Conservation (phyloP, 1,140 invertebrate species). For the Drosophila sulfurigaster region DNA sequence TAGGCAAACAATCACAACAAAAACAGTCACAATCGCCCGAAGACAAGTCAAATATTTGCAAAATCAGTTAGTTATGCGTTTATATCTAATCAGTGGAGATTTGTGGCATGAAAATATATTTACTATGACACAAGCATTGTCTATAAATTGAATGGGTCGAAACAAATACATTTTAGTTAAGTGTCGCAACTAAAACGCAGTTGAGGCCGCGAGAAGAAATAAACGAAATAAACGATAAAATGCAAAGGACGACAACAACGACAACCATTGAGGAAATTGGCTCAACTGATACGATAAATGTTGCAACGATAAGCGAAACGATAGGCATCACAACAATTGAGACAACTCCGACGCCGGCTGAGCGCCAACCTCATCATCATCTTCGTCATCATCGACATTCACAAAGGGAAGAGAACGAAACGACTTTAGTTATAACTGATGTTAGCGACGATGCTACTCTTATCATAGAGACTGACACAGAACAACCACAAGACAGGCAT, state of each 20-base stretch:
- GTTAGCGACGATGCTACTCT: constrained; percentile 48
- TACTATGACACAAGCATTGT: constrained; percentile 72
- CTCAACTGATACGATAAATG: constrained; percentile 56
- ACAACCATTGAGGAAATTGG: constrained; percentile 66
- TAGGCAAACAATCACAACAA: constrained; percentile 12
- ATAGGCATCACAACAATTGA: constrained; percentile 53
- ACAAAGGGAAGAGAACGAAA: constrained; percentile 1
- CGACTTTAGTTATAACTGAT: constrained; percentile 41
- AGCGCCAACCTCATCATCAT: constrained; percentile 46
- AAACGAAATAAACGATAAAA: background rate
- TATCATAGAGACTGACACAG: constrained; percentile 43
- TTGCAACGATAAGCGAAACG: constrained; percentile 44
- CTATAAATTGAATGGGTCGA: constrained; percentile 63
- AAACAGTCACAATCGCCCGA: constrained; percentile 6
- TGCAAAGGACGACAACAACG: constrained; percentile 37
- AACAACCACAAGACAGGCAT: background rate
- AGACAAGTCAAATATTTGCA: constrained; percentile 60
- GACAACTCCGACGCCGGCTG: constrained; percentile 26
- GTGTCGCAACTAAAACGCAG: constrained; percentile 31
- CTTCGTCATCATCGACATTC: constrained; percentile 33
- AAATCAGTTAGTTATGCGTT: constrained; percentile 54
- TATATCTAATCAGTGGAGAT: constrained; percentile 76
- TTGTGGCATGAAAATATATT: constrained; percentile 76
- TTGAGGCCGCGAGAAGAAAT: constrained; percentile 7
- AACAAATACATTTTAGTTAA: constrained; percentile 54